Conservation (phyloP, 2,113 vertebrate genomes). For the Aegypius monachus region DNA sequence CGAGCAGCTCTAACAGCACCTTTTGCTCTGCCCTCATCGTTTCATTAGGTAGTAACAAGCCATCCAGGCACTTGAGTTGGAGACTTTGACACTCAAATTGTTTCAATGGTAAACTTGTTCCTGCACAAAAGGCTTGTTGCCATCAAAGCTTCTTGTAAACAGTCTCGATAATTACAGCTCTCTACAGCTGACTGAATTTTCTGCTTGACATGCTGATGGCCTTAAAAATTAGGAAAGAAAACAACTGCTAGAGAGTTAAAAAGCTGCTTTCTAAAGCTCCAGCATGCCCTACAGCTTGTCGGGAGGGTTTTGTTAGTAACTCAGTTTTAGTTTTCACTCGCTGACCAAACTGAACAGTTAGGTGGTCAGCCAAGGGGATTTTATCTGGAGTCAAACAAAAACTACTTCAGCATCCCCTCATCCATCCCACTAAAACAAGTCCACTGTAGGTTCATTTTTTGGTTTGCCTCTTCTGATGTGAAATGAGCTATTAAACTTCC, state of each 20-base stretch:
- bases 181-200: slow-evolving; percentile 2
- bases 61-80: not conserved
- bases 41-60: not conserved
- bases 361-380: not conserved
- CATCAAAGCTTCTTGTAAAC: not conserved
- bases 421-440: not conserved
- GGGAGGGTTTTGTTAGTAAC: not conserved
- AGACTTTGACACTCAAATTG: not conserved
- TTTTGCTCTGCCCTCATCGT: not conserved
- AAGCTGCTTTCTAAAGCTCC: not conserved
- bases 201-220: slow-evolving; percentile 17
- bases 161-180: slow-evolving; percentile 3
- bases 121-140: not conserved
- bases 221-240: not conserved
- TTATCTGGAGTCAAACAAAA: not conserved
- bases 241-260: not conserved
- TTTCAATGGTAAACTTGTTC: not conserved
- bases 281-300: not conserved
- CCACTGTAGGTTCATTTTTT: not conserved
- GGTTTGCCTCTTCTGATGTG: not conserved
- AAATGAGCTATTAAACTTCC: not conserved
- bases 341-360: not conserved
- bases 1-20: not conserved
- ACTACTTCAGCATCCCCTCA: not conserved
- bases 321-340: not conserved